Conservation (phyloP, 2,113 vertebrate genomes). For the Vimba vimba region DNA sequence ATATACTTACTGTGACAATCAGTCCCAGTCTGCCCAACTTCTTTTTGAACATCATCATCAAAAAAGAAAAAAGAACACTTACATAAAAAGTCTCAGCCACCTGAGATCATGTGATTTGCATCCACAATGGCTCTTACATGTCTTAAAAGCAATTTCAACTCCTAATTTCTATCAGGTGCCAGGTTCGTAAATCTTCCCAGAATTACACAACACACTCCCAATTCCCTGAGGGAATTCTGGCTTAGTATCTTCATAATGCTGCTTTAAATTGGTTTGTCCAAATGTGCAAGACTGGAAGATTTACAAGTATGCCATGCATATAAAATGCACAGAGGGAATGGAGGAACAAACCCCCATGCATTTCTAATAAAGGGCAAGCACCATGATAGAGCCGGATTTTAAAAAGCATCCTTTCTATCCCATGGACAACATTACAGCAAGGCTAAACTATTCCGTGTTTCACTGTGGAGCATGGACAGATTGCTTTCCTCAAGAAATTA, state of each 20-base stretch:
- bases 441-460: slow-evolving; percentile 47
- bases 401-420: slow-evolving; percentile 46
- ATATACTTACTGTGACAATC: too few species aligned
- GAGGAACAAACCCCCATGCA: slow-evolving; percentile 21
- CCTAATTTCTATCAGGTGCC: not conserved
- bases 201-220: slow-evolving; percentile 27
- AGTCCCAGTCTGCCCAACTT: too few species aligned
- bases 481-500: slow-evolving; percentile 45
- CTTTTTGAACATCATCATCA: too few species aligned
- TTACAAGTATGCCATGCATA: slow-evolving; percentile 67
- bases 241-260: slow-evolving; percentile 36
- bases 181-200: not conserved
- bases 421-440: slow-evolving; percentile 55
- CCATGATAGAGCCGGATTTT: slow-evolving; percentile 54
- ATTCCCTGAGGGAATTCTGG: not conserved
- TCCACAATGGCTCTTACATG: slow-evolving; percentile 13
- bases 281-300: slow-evolving; percentile 73
- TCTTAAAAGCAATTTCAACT: slow-evolving; percentile 24
- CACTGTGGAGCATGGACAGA: slow-evolving; percentile 38
- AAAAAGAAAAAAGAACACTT: not conserved
- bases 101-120: slow-evolving; percentile 28
- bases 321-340: slow-evolving; percentile 58
- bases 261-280: slow-evolving; percentile 68
- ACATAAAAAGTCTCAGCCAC: not conserved
- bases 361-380: slow-evolving; percentile 59